Evolutionary conservation across 2,113 vertebrate species (phyloP), one percentile per base, ranked within the genome.

Genomic region (Apodemus speciosus): DNA sequence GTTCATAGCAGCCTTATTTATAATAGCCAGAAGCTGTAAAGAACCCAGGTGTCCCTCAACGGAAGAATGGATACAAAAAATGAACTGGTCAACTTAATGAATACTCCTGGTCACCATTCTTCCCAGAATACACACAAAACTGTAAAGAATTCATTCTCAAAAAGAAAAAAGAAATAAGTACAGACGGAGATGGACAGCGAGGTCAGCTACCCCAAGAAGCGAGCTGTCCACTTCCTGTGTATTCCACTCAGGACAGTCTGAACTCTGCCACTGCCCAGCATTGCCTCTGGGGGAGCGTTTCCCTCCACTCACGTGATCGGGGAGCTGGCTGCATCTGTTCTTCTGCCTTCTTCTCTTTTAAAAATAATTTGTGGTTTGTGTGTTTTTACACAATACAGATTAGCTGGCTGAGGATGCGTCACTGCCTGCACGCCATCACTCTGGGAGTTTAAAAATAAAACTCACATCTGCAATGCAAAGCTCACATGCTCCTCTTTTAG

Each of bases 311-410:
- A 68, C 23, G 2, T 88, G 96, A 90, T 2, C 0, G 2, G 73
- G 87, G 79, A 80, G 81, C 9, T 89, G 0, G 0, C 53, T 21
- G 62, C 94, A 94, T 96, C 93, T 95, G 95, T 72, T 89, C 90
- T 88, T 88, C 69, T 85, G 92, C 93, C 76, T 95, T 95, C 92
- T 95, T 93, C 95, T 86, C 92, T 94, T 96, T 97, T 92, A 85
- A 97, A 94, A 93, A 96, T 96, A 95, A 96, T 95, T 89, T 95
- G 97, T 90, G 96, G 97, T 97, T 94, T 96, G 88, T 81, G 89
- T 96, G 92, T 95, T 96, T 97, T 88, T 92, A 81, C 88, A 97
- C 96, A 96, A 94, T 89, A 95, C 93, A 79, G 92, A 95, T 94
- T 88, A 93, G 88, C 90, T 89, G 76, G 88, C 83, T 83, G 92